A percentile compares a stretch with the other conserved stretches of the same genome.
These are phyloP conservation scores for Psettodes erumei DNA, from an alignment of 2,113 vertebrate genomes.

Conservation along the genomic window DNA sequence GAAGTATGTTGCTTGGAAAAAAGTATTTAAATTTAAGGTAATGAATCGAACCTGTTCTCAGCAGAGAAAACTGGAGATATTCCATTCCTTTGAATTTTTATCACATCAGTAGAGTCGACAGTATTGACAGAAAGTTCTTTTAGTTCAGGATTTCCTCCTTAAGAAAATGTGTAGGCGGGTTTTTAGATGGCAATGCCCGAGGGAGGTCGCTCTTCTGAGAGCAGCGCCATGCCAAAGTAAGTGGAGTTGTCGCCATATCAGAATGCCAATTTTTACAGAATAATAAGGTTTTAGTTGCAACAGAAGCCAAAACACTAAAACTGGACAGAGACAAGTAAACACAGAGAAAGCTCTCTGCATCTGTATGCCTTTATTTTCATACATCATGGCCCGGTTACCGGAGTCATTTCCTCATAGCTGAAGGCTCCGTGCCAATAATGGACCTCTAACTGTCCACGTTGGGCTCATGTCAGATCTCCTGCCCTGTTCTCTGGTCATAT, in stretches of 20 bases:
- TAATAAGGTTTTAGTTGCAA: conserved; percentile 38
- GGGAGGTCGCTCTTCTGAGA: conserved; percentile 5
- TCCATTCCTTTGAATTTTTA: neutral
- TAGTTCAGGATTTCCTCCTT: neutral
- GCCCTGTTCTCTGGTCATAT: neutral
- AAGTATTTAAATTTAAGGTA: conserved; percentile 7
- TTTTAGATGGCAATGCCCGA: neutral
- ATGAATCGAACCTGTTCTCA: neutral
- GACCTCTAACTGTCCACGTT: conserved; percentile 16
- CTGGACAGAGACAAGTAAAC: conserved; percentile 19
- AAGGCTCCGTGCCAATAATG: conserved; percentile 39
- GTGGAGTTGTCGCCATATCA: conserved; percentile 30
- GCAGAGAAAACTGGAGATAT: neutral
- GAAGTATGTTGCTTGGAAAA: conserved; percentile 21
- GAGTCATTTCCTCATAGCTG: conserved; percentile 25
- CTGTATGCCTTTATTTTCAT: conserved; percentile 53
- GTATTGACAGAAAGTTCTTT: conserved; percentile 17
- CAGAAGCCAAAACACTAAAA: conserved; percentile 66
- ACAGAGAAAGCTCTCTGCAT: too few species aligned
- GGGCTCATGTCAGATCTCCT: neutral
- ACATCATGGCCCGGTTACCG: conserved; percentile 11
- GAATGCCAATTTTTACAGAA: conserved; percentile 46
- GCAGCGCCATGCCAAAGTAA: conserved; percentile 63
- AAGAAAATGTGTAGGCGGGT: neutral
- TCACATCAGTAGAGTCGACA: conserved; percentile 2